Evolutionary conservation across 1,140 invertebrate genomes (phyloP).

Genomic region (Caenorhabditis tropicalis): DNA sequence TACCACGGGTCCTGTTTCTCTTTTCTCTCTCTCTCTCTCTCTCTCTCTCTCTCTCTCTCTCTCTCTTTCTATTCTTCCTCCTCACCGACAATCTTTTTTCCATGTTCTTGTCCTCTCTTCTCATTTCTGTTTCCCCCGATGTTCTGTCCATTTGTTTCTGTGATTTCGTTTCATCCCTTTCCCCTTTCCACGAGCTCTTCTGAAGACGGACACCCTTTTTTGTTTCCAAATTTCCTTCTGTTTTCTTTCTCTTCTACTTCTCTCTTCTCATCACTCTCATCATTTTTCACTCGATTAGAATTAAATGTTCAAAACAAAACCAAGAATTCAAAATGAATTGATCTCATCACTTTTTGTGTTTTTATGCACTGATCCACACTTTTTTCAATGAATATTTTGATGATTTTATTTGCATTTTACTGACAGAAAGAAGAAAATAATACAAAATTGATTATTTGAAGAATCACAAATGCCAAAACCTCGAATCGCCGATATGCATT

Average conservation of each 20-base stretch:
- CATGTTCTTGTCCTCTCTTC: background rate
- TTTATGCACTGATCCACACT: constrained; percentile 33
- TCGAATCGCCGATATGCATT: constrained; percentile 28
- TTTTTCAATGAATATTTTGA: constrained; percentile 29
- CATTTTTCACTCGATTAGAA: constrained; percentile 42
- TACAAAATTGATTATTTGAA: constrained; percentile 10
- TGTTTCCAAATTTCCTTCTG: background rate
- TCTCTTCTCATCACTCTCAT: constrained; percentile 16
- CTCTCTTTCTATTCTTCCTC: too few relatives aligned
- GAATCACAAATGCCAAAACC: background rate
- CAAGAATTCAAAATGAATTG: constrained; percentile 6
- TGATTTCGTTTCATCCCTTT: constrained; percentile 19
- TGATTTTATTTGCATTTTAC: background rate
- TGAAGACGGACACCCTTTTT: constrained; percentile 33
- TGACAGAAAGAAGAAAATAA: background rate
- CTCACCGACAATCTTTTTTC: constrained; percentile 20
- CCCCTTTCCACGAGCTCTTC: constrained; percentile 8
- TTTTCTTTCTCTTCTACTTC: background rate
- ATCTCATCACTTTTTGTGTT: constrained; percentile 35
- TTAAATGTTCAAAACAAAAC: constrained; percentile 39
- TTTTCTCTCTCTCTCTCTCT: too few relatives aligned
- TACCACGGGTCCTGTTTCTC: constrained; percentile 16
- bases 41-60: too few relatives aligned
- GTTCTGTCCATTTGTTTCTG: constrained; percentile 6
- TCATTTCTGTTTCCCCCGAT: background rate